Conservation (phyloP, 2,797 vertebrate species). For the Enoplosus armatus region DNA sequence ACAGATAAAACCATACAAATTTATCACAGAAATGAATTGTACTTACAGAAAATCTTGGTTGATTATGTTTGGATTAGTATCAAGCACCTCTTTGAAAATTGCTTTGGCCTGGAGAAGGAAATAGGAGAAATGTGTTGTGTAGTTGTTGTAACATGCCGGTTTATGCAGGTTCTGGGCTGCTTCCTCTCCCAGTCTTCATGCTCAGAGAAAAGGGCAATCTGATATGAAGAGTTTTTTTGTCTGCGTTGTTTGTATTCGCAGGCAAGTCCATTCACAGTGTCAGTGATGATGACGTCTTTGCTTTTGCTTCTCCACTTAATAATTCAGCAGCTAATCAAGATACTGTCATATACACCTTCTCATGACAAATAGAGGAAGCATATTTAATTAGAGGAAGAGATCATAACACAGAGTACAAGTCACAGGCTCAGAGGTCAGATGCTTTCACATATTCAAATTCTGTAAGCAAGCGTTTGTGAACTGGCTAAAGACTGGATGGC, state of each 20-base stretch:
- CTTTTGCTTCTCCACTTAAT: constrained; percentile 68
- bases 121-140: background rate
- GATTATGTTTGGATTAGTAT: constrained; percentile 48
- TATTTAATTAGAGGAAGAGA: constrained; percentile 50
- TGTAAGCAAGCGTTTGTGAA: background rate
- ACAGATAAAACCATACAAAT: background rate
- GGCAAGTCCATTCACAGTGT: constrained; percentile 52
- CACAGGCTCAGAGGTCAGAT: background rate
- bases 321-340: constrained; percentile 76
- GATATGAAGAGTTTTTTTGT: constrained; percentile 31
- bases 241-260: constrained; percentile 19
- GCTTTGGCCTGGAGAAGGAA: constrained; percentile 79
- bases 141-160: background rate
- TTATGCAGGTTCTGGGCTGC: background rate
- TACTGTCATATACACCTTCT: constrained; percentile 47
- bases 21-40: background rate
- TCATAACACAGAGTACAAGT: constrained; percentile 33
- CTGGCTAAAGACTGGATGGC: background rate
- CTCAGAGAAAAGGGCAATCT: constrained; percentile 19
- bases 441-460: background rate
- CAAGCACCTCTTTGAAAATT: constrained; percentile 74
- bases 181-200: background rate
- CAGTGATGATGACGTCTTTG: constrained; percentile 49
- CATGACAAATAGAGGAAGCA: constrained; percentile 52
- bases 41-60: constrained; percentile 77